Conservation (phyloP, 2,113 vertebrate species). For the Fukomys damarensis region DNA sequence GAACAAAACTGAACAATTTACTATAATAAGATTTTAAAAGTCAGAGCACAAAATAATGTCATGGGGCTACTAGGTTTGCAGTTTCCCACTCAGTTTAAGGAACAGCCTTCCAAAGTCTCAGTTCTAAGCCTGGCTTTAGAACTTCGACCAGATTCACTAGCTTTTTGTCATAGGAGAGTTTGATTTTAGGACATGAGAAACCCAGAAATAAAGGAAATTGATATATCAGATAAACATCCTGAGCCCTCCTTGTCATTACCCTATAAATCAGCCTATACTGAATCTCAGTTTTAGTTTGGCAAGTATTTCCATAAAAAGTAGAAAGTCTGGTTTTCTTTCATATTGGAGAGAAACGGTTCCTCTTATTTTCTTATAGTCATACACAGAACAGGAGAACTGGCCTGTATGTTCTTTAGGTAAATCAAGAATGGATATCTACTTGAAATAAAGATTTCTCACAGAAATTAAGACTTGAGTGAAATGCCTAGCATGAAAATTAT, state of each 20-base stretch:
- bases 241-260: background rate
- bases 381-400: background rate
- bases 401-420: background rate
- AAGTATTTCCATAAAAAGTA: background rate
- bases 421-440: background rate
- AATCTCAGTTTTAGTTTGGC: background rate
- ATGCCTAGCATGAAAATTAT: background rate
- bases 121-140: background rate
- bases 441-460: background rate
- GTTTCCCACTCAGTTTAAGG: background rate
- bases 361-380: background rate
- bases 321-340: background rate
- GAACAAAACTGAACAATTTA: background rate
- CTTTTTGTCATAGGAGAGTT: background rate
- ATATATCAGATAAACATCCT: constrained; percentile 14
- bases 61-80: background rate
- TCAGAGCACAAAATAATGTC: background rate
- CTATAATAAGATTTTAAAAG: background rate
- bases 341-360: background rate
- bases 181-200: background rate
- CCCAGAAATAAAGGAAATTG: background rate
- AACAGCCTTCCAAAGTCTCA: background rate
- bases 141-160: background rate
- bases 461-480: background rate
- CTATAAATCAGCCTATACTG: background rate